A percentile compares a stretch with the other conserved stretches of the same genome.
phyloP scores from a whole-genome alignment of 2,888 invertebrate genomes.

The Athetis lepigone region DNA sequence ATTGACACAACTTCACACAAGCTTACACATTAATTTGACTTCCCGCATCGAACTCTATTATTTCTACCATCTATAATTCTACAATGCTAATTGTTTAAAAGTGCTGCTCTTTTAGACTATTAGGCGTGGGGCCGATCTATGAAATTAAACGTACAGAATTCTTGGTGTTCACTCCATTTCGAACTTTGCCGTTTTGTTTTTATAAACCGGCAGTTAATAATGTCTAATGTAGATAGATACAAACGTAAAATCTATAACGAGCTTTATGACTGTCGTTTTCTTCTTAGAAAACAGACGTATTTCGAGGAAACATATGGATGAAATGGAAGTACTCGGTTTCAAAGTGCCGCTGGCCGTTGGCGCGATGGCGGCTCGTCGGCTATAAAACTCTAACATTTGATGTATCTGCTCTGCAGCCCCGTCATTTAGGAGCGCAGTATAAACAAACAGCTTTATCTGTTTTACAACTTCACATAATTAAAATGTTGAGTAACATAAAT shows the following conservation, averaged over 20 bases:
- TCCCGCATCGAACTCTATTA: no score
- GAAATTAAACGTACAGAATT: not conserved
- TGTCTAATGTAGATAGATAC: constrained; percentile 78
- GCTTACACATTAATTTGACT: no score
- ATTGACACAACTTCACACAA: no score
- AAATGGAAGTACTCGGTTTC: constrained; percentile 87
- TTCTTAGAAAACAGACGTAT: constrained; percentile 89
- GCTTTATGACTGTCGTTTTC: constrained; percentile 87
- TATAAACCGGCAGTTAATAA: constrained; percentile 85
- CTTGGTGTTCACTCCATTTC: not conserved
- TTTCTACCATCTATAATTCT: no score
- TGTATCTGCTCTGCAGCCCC: constrained; percentile 82
- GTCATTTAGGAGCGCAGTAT: constrained; percentile 79
- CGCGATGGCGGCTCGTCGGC: constrained; percentile 66
- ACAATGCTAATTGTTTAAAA: no score
- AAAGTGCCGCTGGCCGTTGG: constrained; percentile 82
- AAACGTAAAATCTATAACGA: constrained; percentile 76
- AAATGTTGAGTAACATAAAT: constrained; percentile 66
- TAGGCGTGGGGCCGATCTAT: no score
- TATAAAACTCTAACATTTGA: constrained; percentile 86
- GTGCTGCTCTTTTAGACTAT: no score
- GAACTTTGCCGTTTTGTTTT: constrained; percentile 71
- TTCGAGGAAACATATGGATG: constrained; percentile 90
- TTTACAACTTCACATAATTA: constrained; percentile 77
- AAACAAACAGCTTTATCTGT: constrained; percentile 87